Percentiles rank a stretch among this genome's conserved stretches.
Evolutionary conservation across 2,888 invertebrate species (phyloP).

Genomic region (Dione juno): DNA sequence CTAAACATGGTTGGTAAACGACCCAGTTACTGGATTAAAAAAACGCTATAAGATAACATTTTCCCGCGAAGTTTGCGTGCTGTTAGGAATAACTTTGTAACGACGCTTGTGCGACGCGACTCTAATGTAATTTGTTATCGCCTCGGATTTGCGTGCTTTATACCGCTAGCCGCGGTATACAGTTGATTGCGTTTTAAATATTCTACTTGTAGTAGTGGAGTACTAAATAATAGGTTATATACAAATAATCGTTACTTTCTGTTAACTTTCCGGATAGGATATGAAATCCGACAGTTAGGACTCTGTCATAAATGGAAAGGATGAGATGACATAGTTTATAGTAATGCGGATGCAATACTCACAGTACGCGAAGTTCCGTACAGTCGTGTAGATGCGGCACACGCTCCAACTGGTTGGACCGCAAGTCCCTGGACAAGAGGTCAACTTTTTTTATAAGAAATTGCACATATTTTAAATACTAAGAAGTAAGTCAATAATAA

Average conservation of each 20-base stretch:
- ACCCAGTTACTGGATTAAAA: conserved; percentile 11
- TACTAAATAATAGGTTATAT: background rate
- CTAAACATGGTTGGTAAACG: background rate
- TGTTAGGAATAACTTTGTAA: conserved; percentile 10
- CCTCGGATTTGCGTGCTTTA: conserved; percentile 14
- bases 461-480: background rate
- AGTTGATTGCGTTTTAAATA: background rate
- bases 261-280: background rate
- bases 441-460: background rate
- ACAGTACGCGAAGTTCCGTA: conserved; percentile 92
- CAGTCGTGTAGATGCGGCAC: conserved; percentile 92
- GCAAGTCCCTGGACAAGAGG: conserved; percentile 87
- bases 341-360: conserved; percentile 76
- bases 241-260: background rate
- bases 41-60: background rate
- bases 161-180: background rate
- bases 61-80: conserved; percentile 23
- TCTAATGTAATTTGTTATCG: conserved; percentile 30
- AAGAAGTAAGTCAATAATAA: background rate
- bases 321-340: background rate
- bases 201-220: too few species aligned
- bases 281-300: too few species aligned
- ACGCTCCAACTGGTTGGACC: conserved; percentile 90
- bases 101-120: conserved; percentile 2
- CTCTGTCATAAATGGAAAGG: background rate